Percentiles rank a stretch among this genome's conserved stretches.
phyloP scores from a whole-genome alignment of 2,797 vertebrate genomes.

The Chelidonichthys spinosus region DNA sequence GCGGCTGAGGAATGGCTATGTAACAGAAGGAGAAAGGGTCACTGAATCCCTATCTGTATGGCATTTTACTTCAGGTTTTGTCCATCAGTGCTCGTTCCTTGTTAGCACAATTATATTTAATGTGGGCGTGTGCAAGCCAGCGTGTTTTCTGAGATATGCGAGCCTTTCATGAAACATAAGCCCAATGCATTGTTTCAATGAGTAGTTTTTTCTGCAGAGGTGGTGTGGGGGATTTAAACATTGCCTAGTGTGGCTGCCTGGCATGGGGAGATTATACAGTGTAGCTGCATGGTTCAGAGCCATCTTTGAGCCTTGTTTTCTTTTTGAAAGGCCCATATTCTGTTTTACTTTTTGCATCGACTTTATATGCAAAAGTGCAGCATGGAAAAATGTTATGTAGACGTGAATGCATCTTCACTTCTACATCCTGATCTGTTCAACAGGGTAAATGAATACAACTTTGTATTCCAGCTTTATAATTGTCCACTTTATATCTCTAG shows the following conservation, averaged over 20 bases:
- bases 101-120: conserved; percentile 14
- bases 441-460: not conserved
- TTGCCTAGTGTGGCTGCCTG: not conserved
- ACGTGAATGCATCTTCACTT: too few species aligned
- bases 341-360: too few species aligned
- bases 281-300: not conserved
- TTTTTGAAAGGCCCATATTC: not conserved
- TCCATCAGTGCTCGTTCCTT: conserved; percentile 16
- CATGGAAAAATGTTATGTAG: too few species aligned
- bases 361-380: too few species aligned
- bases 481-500: not conserved
- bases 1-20: conserved; percentile 64
- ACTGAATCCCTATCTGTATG: conserved; percentile 10
- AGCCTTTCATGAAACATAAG: not conserved
- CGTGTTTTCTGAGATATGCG: not conserved
- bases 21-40: conserved; percentile 51
- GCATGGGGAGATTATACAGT: not conserved
- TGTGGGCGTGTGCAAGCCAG: not conserved
- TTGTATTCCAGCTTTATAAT: not conserved
- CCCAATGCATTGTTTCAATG: not conserved
- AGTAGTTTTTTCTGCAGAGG: not conserved
- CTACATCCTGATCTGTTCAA: not conserved
- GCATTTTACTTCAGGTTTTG: conserved; percentile 36
- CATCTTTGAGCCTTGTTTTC: not conserved
- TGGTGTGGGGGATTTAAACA: conserved; percentile 11